These are phyloP conservation scores for Hippocampus mohnikei DNA, from an alignment of 2,113 vertebrate species.

Conservation along the genomic window DNA sequence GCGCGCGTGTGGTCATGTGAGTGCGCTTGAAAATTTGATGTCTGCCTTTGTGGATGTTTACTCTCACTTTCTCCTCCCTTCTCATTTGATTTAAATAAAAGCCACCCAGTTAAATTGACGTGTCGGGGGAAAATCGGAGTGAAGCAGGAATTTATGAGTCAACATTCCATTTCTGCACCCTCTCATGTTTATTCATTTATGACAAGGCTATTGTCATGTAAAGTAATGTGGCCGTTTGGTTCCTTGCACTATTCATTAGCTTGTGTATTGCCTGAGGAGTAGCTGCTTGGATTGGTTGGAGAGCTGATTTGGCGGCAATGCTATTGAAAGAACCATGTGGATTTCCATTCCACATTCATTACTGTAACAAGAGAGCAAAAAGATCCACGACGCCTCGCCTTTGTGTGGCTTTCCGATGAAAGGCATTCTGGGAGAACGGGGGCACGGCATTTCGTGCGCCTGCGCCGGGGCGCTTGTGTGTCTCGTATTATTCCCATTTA, in stretches of 20 bases:
- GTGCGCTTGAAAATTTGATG: constrained; percentile 32
- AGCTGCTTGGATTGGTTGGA: constrained; percentile 47
- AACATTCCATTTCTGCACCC: constrained; percentile 53
- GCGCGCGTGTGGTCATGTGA: constrained; percentile 6
- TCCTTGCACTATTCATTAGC: constrained; percentile 68
- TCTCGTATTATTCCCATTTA: constrained; percentile 42
- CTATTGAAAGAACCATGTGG: constrained; percentile 58
- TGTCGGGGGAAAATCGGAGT: constrained; percentile 53
- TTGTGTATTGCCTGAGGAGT: constrained; percentile 50
- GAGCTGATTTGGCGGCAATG: constrained; percentile 37
- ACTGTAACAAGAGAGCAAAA: constrained; percentile 3
- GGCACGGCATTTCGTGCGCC: constrained; percentile 17
- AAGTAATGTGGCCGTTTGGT: constrained; percentile 57
- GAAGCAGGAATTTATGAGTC: constrained; percentile 50
- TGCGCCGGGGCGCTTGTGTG: constrained; percentile 10
- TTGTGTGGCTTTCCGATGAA: constrained; percentile 21
- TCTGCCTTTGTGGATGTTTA: constrained; percentile 30
- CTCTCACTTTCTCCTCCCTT: constrained; percentile 11
- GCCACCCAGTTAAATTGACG: constrained; percentile 54
- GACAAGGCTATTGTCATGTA: constrained; percentile 18
- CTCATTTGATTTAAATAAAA: constrained; percentile 59
- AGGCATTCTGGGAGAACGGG: constrained; percentile 22
- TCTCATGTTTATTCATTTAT: constrained; percentile 65
- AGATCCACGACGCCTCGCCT: constrained; percentile 6
- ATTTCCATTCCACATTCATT: constrained; percentile 59